Base-by-base conservation (phyloP, 1,140 invertebrate species). In the Drosophila paulistorum region DNA sequence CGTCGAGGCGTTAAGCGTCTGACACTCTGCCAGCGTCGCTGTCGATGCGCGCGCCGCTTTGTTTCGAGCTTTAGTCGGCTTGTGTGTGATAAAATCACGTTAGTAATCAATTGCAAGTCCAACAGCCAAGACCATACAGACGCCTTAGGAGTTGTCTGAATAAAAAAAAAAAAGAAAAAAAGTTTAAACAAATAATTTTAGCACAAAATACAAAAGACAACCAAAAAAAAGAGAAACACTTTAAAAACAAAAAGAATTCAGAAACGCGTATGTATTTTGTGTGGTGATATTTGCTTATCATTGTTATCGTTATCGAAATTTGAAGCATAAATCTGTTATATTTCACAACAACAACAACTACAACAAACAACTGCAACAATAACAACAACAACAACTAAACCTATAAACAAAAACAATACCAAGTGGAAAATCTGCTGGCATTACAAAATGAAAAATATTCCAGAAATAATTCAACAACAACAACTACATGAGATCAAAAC, bases 71-170 rank as follows among this genome's bases (percentile, higher is more conserved):
- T 91, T 91, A 91, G 90, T 91, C 81, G 45, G 77, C 78, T 91
- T 89, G 90, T 90, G 90, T 91, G 90, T 91, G 86, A 91, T 91
- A 91, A 91, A 91, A 91, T 89, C 81, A 91, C 90, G 90, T 91
- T 91, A 91, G 90, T 91, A 90, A 91, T 91, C 90, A 91, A 91
- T 91, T 91, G 90, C 86, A 90, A 84, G 86, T 75, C 86, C 83
- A 91, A 87, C 90, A 85, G 90, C 90, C 77, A 81, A 90, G 90
- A 91, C 79, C 81, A 75, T 75, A 9, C 55, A 58, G 55, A 51
- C 45, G 45, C 45, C 45, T 51, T 23, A 20, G 11, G 17, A 51
- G 45, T 23, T 51, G 45, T 59, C 14, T 59, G 57, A 14, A 20
- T 30, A 6, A 60, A 67, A 45, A 4, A 67, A 14, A 9, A 23